Conservation (phyloP, 2,113 vertebrate genomes). For the Muntiacus reevesi region DNA sequence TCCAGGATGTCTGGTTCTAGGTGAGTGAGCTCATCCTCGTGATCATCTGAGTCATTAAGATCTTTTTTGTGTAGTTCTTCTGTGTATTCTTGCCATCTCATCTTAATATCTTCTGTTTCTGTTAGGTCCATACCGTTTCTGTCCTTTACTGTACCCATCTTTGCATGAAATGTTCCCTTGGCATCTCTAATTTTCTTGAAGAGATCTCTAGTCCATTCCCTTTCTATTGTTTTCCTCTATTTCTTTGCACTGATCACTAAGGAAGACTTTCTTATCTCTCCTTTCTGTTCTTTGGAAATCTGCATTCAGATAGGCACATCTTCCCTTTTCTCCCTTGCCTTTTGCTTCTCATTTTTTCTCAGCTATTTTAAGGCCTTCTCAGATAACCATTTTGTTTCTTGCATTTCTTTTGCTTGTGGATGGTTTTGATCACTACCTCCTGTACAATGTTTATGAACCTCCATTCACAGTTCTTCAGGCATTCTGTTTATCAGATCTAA, state of each 20-base stretch:
- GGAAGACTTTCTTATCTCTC: background rate
- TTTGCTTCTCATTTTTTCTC: background rate
- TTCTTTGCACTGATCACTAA: background rate
- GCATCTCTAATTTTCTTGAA: too few species aligned
- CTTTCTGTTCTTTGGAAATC: background rate
- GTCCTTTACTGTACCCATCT: background rate
- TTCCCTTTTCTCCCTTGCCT: background rate
- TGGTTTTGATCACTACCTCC: background rate
- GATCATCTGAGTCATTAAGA: background rate
- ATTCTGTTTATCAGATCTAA: background rate
- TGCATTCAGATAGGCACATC: background rate
- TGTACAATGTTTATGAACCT: background rate
- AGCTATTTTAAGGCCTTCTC: background rate
- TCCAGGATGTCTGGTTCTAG: background rate
- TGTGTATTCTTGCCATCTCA: background rate
- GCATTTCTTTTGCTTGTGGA: background rate
- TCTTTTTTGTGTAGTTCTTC: background rate
- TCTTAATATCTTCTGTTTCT: background rate
- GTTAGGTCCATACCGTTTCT: accelerated
- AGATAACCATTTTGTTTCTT: background rate
- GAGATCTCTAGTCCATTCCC: too few species aligned
- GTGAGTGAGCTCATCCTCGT: background rate
- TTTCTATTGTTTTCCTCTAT: background rate
- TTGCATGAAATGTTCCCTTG: too few species aligned
- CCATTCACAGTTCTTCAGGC: background rate